Conservation (phyloP, 2,888 invertebrate species). For the Microplitis manilae region DNA sequence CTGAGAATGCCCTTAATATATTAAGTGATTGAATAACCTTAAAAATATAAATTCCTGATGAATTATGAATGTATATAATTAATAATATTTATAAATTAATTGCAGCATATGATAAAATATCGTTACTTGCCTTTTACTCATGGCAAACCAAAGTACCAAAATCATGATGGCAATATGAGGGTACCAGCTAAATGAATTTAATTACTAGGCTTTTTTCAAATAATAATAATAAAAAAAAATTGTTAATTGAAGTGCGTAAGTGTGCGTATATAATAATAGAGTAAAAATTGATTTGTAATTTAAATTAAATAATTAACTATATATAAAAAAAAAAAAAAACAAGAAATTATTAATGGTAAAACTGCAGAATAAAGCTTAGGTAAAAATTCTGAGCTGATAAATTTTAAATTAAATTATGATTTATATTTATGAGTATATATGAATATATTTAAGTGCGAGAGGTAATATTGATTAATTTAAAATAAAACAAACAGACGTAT, state of each 20-base stretch:
- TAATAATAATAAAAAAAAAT: constrained; percentile 53
- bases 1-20: too few species aligned
- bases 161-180: constrained; percentile 73
- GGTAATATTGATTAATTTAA: not conserved
- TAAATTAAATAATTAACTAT: constrained; percentile 32
- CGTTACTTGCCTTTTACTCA: constrained; percentile 98
- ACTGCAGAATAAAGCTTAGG: constrained; percentile 20
- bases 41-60: too few species aligned
- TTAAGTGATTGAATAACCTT: too few species aligned
- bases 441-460: not conserved
- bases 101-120: constrained; percentile 99
- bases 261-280: constrained; percentile 48
- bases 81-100: constrained; percentile 61
- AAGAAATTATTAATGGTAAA: constrained; percentile 25
- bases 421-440: not conserved
- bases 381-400: constrained; percentile 1
- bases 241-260: constrained; percentile 59
- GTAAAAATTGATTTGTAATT: constrained; percentile 56
- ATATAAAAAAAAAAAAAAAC: constrained; percentile 40
- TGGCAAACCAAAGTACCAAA: constrained; percentile 96
- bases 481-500: not conserved
- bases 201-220: constrained; percentile 5
- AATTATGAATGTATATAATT: constrained; percentile 5
- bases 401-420: not conserved
- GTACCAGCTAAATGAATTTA: constrained; percentile 65